Base-by-base conservation (phyloP, 2,113 vertebrate species). In the Barnardius zonarius region DNA sequence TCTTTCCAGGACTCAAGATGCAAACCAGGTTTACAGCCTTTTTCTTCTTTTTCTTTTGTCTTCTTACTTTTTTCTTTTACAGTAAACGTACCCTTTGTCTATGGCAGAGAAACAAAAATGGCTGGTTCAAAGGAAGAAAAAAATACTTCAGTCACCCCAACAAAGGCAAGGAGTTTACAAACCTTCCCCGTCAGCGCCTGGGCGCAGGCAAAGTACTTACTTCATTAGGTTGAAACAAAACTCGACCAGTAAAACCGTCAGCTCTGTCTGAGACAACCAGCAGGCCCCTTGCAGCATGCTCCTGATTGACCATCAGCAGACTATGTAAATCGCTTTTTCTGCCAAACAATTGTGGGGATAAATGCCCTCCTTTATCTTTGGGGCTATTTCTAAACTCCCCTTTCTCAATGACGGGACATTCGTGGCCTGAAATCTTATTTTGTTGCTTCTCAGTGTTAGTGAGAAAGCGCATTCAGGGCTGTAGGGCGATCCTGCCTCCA, bases 191-290 rank as follows among this genome's bases (percentile, higher is more conserved):
- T 64, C 91, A 86, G 88, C 0, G 90, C 74, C 93, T 79, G 90
- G 76, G 76, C 0, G 5, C 84, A 72, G 90, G 89, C 87, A 86
- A 90, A 96, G 93, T 79, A 74, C 81, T 97, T 94, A 94, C 88
- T 97, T 96, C 94, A 95, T 96, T 97, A 94, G 86, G 82, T 54
- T 91, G 95, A 96, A 92, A 94, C 91, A 97, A 97, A 97, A 97
- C 93, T 94, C 49, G 0, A 95, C 90, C 95, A 92, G 95, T 92
- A 92, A 96, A 97, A 91, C 88, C 83, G 37, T 75, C 95, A 69
- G 92, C 95, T 93, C 88, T 6, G 17, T 75, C 88, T 6, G 69
- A 93, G 96, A 93, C 91, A 88, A 86, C 95, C 69, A 94, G 91
- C 31, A 46, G 92, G 88, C 90, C 93, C 93, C 95, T 95, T 92